phyloP scores from a whole-genome alignment of 2,888 invertebrate genomes.

The Agrotis ipsilon region DNA sequence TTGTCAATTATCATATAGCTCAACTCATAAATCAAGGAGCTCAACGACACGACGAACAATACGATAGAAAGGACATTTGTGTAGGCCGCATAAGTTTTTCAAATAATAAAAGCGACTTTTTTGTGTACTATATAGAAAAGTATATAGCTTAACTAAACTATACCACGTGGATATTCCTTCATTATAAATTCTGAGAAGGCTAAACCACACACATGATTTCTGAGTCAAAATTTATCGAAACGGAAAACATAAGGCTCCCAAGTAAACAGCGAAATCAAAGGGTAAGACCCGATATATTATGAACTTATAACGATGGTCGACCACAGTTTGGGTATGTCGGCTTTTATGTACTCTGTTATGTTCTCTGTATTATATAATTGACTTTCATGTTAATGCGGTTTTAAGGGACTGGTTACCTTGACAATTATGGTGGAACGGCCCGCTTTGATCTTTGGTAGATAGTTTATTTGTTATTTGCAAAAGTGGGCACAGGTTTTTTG shows the following conservation, averaged over 20 bases:
- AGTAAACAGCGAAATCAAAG: conserved; percentile 33
- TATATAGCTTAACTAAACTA: neutral
- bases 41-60: too few relatives aligned
- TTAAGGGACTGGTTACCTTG: conserved; percentile 1
- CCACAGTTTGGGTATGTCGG: conserved; percentile 15
- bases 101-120: too few relatives aligned
- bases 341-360: conserved; percentile 4
- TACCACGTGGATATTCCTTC: neutral
- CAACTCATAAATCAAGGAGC: too few relatives aligned
- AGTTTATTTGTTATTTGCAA: neutral
- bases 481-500: too few relatives aligned
- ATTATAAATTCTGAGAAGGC: neutral
- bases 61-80: too few relatives aligned
- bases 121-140: too few relatives aligned
- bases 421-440: neutral
- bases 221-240: conserved; percentile 13
- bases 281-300: conserved; percentile 4
- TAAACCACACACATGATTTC: conserved; percentile 4
- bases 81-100: too few relatives aligned
- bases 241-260: conserved; percentile 14
- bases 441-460: neutral
- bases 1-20: too few relatives aligned
- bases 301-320: conserved; percentile 30
- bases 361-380: too few relatives aligned
- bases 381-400: conserved; percentile 20